A percentile compares a stretch with the other conserved stretches of the same genome.
Conservation (phyloP, 2,113 vertebrate species). For the Platichthys flesus region DNA sequence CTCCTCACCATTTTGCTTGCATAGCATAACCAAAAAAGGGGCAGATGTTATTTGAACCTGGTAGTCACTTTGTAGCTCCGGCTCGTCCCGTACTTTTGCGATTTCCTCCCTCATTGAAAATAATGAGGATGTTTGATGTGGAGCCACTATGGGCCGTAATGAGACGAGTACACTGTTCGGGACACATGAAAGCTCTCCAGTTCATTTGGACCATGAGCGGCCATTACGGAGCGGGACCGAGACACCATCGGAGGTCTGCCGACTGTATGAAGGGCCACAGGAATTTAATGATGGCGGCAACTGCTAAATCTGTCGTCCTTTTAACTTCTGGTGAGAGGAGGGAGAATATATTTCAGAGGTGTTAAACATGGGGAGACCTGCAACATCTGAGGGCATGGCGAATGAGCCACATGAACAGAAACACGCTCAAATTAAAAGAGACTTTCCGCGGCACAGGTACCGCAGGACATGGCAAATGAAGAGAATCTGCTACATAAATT, state of each 20-base stretch:
- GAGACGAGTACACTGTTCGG: constrained; percentile 75
- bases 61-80: constrained; percentile 66
- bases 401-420: constrained; percentile 36
- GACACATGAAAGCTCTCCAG: constrained; percentile 77
- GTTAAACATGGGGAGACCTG: constrained; percentile 58
- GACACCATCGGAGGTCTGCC: constrained; percentile 61
- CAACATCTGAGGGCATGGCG: constrained; percentile 33
- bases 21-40: constrained; percentile 49
- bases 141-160: constrained; percentile 65
- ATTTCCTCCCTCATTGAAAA: constrained; percentile 67
- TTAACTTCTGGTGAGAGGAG: constrained; percentile 58
- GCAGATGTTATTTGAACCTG: constrained; percentile 71
- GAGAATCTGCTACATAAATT: constrained; percentile 61
- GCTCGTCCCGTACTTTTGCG: constrained; percentile 53
- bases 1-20: constrained; percentile 48
- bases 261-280: constrained; percentile 47
- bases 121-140: constrained; percentile 79
- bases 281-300: constrained; percentile 70
- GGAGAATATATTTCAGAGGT: constrained; percentile 53
- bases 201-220: constrained; percentile 73
- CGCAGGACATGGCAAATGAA: constrained; percentile 44
- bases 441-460: constrained; percentile 22
- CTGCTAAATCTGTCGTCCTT: constrained; percentile 63
- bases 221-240: constrained; percentile 56
- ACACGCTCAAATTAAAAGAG: constrained; percentile 28